Base-by-base conservation (phyloP, 2,797 vertebrate genomes). In the Hyperoplus immaculatus region DNA sequence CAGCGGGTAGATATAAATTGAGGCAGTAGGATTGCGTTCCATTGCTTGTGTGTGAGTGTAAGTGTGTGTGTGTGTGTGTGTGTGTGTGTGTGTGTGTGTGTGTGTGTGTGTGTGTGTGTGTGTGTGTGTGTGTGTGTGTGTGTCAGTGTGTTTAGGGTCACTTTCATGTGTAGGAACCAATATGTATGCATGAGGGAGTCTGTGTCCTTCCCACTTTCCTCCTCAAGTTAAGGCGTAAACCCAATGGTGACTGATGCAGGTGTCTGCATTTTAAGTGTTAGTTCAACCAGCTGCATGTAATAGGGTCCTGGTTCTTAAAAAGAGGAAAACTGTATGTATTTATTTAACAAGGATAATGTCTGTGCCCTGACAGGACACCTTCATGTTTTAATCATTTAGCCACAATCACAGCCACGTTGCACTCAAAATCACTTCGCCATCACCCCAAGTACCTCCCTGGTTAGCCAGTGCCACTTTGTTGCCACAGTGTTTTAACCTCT, bases 151-250 rank as follows among this genome's bases (percentile, higher is more conserved):
- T 18, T 70, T 11, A 5, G 69, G 54, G 69, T 80, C 85, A 72
- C 82, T 75, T 87, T 79, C 75, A 85, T 84, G 73, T 89, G 75
- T 82, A 89, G 88, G 80, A 91, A 77, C 71, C 87, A 80, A 88
- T 92, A 91, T 90, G 85, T 92, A 93, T 93, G 92, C 92, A 92
- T 91, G 91, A 89, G 72, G 76, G 87, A 81, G 71, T 61, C 86
- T 78, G 72, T 87, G 87, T 92, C 88, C 88, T 91, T 91, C 87
- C 87, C 87, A 84, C 83, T 90, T 89, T 77, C 74, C 80, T 83
- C 85, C 79, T 75, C 82, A 80, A 88, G 89, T 83, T 71, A 83
- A 88, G 66, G 81, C 71, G 58, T 78, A 76, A 88, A 84, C 76
- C 91, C 84, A 84, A 67, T 63, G 75, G 87, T 75, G 46, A 77